Evolutionary conservation across 2,113 vertebrate species (phyloP), one percentile per base, ranked within the genome.

Genomic region (Thunnus maccoyii): DNA sequence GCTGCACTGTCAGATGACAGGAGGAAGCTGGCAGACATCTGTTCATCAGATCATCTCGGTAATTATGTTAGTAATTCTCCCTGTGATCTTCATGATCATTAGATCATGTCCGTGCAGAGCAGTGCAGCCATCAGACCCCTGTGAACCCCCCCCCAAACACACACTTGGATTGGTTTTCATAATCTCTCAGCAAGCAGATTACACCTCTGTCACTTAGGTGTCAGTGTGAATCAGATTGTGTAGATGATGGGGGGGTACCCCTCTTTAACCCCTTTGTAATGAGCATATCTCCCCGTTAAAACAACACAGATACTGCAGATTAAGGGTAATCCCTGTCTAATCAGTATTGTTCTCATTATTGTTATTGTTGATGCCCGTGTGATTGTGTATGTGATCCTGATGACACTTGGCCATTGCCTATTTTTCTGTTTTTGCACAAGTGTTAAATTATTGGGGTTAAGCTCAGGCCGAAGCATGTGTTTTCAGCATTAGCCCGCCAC

Each of bases 151-250:
- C 32, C 4, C 22, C 32, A 25, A 14, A 62, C 77, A 66, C 13
- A 77, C 69, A 71, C 83, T 66, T 64, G 72, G 72, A 88, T 90
- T 92, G 88, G 1, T 71, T 74, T 88, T 69, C 17, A 65, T 91
- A 91, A 90, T 91, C 89, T 71, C 74, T 82, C 76, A 84, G 72
- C 78, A 88, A 91, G 76, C 80, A 86, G 90, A 92, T 94, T 89
- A 88, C 41, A 86, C 72, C 69, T 76, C 73, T 64, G 27, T 69
- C 60, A 62, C 8, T 13, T 46, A 87, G 85, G 83, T 86, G 83
- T 83, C 57, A 27, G 47, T 56, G 52, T 67, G 52, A 41, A 51
- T 69, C 30, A 65, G 52, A 63, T 36, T 46, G 56, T 48, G 22
- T 41, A 41, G 67, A 47, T 62, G 41, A 70, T 36, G 13, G 17